Evolutionary conservation across 2,797 vertebrate genomes (phyloP), one percentile per base, ranked within the genome.

Genomic region (Sternarchorhynchus goeldii): DNA sequence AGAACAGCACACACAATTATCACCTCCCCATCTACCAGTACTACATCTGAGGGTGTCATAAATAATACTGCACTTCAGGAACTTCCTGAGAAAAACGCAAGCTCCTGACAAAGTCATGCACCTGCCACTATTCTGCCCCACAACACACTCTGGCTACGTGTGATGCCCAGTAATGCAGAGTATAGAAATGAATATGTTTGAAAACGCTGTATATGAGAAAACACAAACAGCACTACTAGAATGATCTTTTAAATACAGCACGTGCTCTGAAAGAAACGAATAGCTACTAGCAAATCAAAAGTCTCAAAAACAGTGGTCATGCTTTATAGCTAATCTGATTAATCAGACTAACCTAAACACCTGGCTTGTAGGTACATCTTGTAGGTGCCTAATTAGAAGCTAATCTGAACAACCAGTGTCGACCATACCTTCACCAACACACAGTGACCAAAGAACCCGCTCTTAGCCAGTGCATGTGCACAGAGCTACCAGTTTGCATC

Each of bases 41-140:
- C 58, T 25, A 50, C 12, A 12, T 50, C 12, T 12, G 5, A 50
- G 8, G 18, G n/a, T 20, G 2, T 29, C 31, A 39, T 21, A 70
- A 57, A 21, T 76, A 81, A 81, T 76, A 81, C 74, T 73, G 55
- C 41, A 39, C 31, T 29, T 75, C n/a, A 34, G n/a, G 5, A 76
- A 16, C 18, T 32, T 70, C 50, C 34, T 41, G 17, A 65, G 63
- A 8, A 36, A 36, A 73, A 73, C 18, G 18, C 55, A 50, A 17
- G n/a, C 34, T 45, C 8, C 5, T 36, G 29, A 5, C 21, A 2
- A 2, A 17, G 25, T 75, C 41, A 56, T 68, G 41, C 25, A 69
- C 7, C 64, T 31, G 20, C 17, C 55, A 29, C 34, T 57, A 16
- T 39, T 64, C 18, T 71, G 16, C 12, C 20, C 70, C 29, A 55